Base-by-base conservation (phyloP, 2,113 vertebrate species). In the Pagrus major region DNA sequence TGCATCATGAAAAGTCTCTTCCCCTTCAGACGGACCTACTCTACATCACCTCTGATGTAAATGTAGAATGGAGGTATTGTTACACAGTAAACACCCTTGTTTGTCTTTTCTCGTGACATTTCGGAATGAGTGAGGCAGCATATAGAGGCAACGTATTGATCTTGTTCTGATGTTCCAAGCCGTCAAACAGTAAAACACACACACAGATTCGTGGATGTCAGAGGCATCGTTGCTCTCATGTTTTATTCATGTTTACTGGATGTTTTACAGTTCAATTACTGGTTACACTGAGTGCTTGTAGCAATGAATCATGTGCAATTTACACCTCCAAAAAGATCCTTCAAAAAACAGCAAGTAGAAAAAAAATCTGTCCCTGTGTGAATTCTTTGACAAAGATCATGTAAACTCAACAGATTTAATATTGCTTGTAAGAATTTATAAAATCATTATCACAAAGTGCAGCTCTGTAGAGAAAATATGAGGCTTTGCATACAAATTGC, bases 401-500 rank as follows among this genome's bases (percentile, higher is more conserved):
- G 73, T 46, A 80, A 82, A 85, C 27, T 55, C 3, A 71, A 78
- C 52, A 66, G 55, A 69, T 72, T 73, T 41, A 14, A 72, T 69
- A 61, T 69, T 71, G 47, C 56, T 80, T 69, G 2, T 10, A 75
- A 76, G 15, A 59, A 55, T 66, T 66, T 63, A 60, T 65, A 88
- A 86, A 72, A 78, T 46, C 4, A 31, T 59, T 58, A 59, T 47
- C 52, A 79, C 76, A 93, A 90, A 91, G 78, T 88, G 78, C 83
- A 89, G 77, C 47, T 86, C 59, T 76, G 61, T 71, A 73, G 79
- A 82, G 71, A 88, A 87, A 90, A 83, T 83, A 75, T 21, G 33
- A 83, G 59, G 27, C 11, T 84, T 82, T 82, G 69, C 64, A 81
- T 80, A 89, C 12, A 89, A 89, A 85, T 79, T 87, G 71, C 81